These are phyloP conservation scores for Eciton burchellii DNA, from an alignment of 1,140 invertebrate species.

Conservation along the genomic window DNA sequence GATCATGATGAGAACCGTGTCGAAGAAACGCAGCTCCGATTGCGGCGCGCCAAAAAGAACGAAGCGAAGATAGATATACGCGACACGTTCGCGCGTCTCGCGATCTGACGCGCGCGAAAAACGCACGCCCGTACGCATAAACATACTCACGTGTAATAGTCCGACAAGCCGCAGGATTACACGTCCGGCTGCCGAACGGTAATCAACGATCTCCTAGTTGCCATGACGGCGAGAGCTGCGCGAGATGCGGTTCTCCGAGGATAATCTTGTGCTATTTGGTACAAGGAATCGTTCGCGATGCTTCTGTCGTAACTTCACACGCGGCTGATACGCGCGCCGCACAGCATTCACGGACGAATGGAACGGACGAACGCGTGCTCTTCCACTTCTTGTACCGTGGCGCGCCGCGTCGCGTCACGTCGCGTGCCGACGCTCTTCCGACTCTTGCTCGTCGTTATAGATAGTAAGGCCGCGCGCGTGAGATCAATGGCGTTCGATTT, in stretches of 20 bases:
- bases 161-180: constrained; percentile 66
- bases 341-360: constrained; percentile 55
- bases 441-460: constrained; percentile 6
- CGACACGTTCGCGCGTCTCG: background rate
- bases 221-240: constrained; percentile 72
- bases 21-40: no score
- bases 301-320: constrained; percentile 10
- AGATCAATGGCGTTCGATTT: constrained; percentile 75
- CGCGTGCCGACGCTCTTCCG: background rate
- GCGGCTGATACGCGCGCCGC: constrained; percentile 10
- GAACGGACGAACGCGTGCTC: background rate
- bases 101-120: constrained; percentile 2
- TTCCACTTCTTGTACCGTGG: constrained; percentile 61
- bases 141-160: constrained; percentile 78
- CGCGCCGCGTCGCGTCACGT: background rate
- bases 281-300: no score
- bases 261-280: background rate
- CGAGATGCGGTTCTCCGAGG: background rate
- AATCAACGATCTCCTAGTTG: constrained; percentile 75
- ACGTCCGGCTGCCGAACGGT: constrained; percentile 71
- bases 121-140: constrained; percentile 21
- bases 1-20: no score
- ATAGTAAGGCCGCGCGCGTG: constrained; percentile 61
- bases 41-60: background rate
- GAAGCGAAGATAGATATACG: background rate